Evolutionary conservation across 2,888 invertebrate species (phyloP), one percentile per base, ranked within the genome.

Genomic region (Notodonta ziczac): DNA sequence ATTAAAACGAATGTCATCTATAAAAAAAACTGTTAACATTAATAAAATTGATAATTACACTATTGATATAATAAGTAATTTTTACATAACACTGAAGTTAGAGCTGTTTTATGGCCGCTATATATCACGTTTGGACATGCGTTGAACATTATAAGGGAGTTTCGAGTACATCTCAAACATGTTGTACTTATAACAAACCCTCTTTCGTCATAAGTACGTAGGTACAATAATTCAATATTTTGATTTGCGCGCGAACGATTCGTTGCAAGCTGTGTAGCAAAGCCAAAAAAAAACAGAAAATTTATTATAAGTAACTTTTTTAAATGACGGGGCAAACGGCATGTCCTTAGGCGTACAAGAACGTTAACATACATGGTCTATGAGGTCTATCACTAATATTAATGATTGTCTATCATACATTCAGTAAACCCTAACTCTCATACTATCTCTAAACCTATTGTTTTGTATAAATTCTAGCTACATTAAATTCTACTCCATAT

Each of bases 381-480:
- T 84, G 80, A 83, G 81, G 80, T 84, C 83, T 87, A 88, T 83
- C 75, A 69, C 84, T 89, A 87, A 78, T 74, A 74, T 73, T 77
- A 76, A 87, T 83, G 83, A 83, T 85, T 81, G 80, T 85, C 88
- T 90, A 90, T 89, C 69, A 82, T 91, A 91, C 91, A 91, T 83
- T 81, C 77, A 82, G 76, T 86, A 87, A 85, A 82, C 81, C 82
- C 89, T 89, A 90, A 73, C 86, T 83, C 85, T 85, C 85, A 88
- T 85, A 85, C 89, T 90, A 89, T 82, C 69, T 69, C 89, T 90
- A 90, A 74, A 82, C 67, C 88, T 91, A 89, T 82, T 81, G 87
- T 88, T 89, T 88, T 91, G 93, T 93, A 93, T 91, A 93, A 93
- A 93, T 87, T 91, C 93, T 93, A 93, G 85, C 88, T 92, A 91